phyloP scores from a whole-genome alignment of 1,140 invertebrate genomes.

The Drosophila chauvacae region DNA sequence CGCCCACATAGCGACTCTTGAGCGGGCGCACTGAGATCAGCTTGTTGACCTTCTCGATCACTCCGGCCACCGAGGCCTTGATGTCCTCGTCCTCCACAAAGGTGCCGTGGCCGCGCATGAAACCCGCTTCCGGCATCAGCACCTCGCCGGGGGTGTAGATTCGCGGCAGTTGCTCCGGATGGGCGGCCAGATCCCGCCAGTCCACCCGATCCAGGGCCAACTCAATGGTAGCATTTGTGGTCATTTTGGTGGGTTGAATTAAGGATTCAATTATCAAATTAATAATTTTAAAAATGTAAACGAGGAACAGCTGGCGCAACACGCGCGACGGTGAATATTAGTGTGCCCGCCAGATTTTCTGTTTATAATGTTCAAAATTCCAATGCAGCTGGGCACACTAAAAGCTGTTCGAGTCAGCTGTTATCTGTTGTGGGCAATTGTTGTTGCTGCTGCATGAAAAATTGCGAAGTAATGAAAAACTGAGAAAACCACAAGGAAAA shows the following conservation, averaged over 20 bases:
- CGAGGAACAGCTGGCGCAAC: slow-evolving; percentile 28
- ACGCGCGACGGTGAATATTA: slow-evolving; percentile 6
- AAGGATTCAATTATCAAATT: too few relatives aligned
- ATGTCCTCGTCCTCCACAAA: slow-evolving; percentile 93
- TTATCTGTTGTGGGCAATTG: slow-evolving; percentile 36
- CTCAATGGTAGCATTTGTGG: slow-evolving; percentile 83
- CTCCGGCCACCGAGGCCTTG: slow-evolving; percentile 96
- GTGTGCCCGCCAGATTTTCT: not conserved
- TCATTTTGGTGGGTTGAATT: slow-evolving; percentile 31
- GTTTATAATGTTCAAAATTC: not conserved
- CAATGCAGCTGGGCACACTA: not conserved
- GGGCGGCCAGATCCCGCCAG: slow-evolving; percentile 86
- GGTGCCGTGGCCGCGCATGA: slow-evolving; percentile 98
- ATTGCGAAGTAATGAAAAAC: slow-evolving; percentile 42
- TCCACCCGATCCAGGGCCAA: slow-evolving; percentile 86
- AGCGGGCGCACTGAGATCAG: slow-evolving; percentile 95
- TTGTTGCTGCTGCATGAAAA: slow-evolving; percentile 26
- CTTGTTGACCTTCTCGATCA: slow-evolving; percentile 97
- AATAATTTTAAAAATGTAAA: slow-evolving; percentile 2
- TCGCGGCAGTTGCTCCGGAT: slow-evolving; percentile 86
- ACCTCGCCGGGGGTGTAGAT: slow-evolving; percentile 95
- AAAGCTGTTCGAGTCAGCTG: slow-evolving; percentile 14
- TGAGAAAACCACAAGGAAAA: slow-evolving; percentile 27
- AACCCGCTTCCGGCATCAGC: slow-evolving; percentile 92
- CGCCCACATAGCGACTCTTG: slow-evolving; percentile 95